Conservation (phyloP, 2,113 vertebrate genomes). For the Pelusios castaneus region DNA sequence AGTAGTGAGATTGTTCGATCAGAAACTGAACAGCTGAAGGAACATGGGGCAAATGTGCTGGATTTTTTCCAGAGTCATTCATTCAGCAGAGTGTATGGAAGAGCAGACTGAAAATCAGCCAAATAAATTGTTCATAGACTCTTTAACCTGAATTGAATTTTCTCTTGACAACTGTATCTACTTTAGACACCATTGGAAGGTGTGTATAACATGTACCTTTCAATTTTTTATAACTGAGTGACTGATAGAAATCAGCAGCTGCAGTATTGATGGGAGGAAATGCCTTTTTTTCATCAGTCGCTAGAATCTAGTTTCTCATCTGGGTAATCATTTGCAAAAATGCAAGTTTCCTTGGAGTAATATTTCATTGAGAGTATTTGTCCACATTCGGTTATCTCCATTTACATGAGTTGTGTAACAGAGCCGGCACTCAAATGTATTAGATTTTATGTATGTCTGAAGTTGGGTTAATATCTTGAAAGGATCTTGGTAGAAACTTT, state of each 20-base stretch:
- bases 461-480: background rate
- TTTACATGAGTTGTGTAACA: background rate
- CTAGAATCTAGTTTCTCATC: background rate
- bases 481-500: background rate
- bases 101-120: background rate
- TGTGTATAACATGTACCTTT: accelerated
- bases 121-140: background rate
- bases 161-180: background rate
- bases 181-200: background rate
- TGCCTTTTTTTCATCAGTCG: background rate
- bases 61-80: background rate
- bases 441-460: background rate
- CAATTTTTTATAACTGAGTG: background rate
- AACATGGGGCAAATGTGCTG: background rate
- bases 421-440: background rate
- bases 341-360: background rate
- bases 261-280: background rate
- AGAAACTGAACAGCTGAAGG: constrained; percentile 3
- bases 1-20: background rate
- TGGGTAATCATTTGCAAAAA: background rate
- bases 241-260: background rate
- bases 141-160: background rate
- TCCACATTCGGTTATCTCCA: background rate
- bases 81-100: background rate
- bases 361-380: background rate